These are phyloP conservation scores for Helicoverpa assulta DNA, from an alignment of 2,888 invertebrate genomes.

Conservation along the genomic window DNA sequence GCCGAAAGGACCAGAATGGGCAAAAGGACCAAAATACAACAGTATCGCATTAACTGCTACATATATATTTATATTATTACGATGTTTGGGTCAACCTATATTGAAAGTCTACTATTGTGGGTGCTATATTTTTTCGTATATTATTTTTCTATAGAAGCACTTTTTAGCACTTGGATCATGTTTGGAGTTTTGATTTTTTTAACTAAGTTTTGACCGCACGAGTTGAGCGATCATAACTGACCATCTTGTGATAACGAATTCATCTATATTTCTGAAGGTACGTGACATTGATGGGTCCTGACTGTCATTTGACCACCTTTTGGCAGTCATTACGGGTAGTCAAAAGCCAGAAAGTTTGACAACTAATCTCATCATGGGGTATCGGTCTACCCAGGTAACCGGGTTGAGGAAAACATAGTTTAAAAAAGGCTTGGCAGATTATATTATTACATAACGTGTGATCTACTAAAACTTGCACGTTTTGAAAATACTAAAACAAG, in stretches of 20 bases:
- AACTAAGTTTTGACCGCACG: too few relatives aligned
- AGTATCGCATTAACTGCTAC: conserved; percentile 64
- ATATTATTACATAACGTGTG: not conserved
- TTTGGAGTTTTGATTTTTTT: conserved; percentile 13
- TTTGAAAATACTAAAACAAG: not conserved
- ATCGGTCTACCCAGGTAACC: too few relatives aligned
- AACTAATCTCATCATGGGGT: too few relatives aligned
- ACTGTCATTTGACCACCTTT: too few relatives aligned
- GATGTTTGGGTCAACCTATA: conserved; percentile 52
- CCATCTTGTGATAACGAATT: too few relatives aligned
- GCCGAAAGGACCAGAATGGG: conserved; percentile 47
- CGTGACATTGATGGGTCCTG: too few relatives aligned
- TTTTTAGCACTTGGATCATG: conserved; percentile 20
- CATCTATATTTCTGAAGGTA: too few relatives aligned
- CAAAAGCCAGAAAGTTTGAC: too few relatives aligned
- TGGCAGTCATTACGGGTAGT: too few relatives aligned
- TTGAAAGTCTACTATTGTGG: conserved; percentile 50
- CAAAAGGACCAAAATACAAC: conserved; percentile 58
- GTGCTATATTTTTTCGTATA: conserved; percentile 28
- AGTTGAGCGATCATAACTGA: too few relatives aligned
- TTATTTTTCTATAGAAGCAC: conserved; percentile 33
- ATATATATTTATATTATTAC: conserved; percentile 49
- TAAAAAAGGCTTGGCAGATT: too few relatives aligned
- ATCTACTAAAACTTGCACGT: not conserved
- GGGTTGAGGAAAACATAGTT: too few relatives aligned